These are phyloP conservation scores for Coryphaenoides rupestris DNA, from an alignment of 2,113 vertebrate species.

Conservation along the genomic window DNA sequence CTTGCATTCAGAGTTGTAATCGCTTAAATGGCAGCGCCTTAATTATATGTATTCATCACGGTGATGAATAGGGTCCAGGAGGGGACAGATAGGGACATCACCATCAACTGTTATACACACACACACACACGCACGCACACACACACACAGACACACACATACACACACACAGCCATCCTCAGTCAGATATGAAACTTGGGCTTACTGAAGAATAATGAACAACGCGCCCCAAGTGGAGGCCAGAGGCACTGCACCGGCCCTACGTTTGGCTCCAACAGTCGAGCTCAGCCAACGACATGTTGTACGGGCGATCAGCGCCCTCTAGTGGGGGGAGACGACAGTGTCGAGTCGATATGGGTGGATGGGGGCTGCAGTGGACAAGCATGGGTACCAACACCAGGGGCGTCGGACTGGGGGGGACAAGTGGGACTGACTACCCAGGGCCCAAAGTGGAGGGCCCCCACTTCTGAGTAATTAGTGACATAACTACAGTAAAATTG, in stretches of 20 bases:
- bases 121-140: no score
- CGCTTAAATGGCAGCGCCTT: constrained; percentile 5
- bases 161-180: no score
- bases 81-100: constrained; percentile 13
- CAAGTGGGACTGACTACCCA: no score
- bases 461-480: no score
- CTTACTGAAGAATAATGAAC: constrained; percentile 46
- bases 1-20: constrained; percentile 18
- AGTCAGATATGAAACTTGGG: constrained; percentile 14
- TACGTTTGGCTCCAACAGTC: constrained; percentile 35
- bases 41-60: constrained; percentile 4
- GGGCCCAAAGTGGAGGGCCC: no score
- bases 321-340: constrained; percentile 46
- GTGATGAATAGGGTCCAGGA: not conserved
- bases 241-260: constrained; percentile 34
- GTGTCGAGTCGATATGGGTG: no score
- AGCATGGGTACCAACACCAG: no score
- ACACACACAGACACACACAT: no score
- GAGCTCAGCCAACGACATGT: constrained; percentile 14
- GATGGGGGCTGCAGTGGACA: not conserved
- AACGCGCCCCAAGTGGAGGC: constrained; percentile 48
- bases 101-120: constrained; percentile 11
- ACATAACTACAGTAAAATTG: no score
- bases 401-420: no score
- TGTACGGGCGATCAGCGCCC: constrained; percentile 43